Percentiles rank a stretch among this genome's conserved stretches.
These are phyloP conservation scores for Zootoca vivipara DNA, from an alignment of 2,113 vertebrate species.

Conservation along the genomic window DNA sequence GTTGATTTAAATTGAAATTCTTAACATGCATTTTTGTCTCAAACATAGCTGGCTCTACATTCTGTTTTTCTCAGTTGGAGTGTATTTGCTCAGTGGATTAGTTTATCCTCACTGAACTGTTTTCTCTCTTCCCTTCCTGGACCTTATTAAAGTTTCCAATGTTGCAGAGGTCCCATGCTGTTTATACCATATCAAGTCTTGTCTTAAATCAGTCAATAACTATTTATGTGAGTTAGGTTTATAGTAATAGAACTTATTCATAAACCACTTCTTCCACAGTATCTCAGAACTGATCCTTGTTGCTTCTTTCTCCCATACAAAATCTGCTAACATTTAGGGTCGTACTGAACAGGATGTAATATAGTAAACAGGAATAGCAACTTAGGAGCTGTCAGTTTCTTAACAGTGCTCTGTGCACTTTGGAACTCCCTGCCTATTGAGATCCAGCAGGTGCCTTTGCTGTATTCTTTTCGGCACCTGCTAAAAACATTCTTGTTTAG, in stretches of 20 bases:
- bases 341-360: background rate
- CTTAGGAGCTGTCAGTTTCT: background rate
- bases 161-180: background rate
- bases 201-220: background rate
- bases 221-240: background rate
- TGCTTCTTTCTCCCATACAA: background rate
- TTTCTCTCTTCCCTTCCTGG: background rate
- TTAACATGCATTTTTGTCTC: background rate
- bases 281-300: background rate
- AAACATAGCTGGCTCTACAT: background rate
- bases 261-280: background rate
- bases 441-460: no score
- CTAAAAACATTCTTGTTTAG: no score
- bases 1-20: background rate
- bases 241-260: background rate
- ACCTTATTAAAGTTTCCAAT: background rate
- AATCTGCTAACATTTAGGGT: background rate
- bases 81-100: background rate
- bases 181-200: background rate
- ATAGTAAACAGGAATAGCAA: background rate
- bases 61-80: background rate
- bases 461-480: no score
- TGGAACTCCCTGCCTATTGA: no score
- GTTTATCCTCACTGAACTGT: background rate
- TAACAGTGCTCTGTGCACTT: background rate